These are phyloP conservation scores for Diceros bicornis DNA, from an alignment of 2,797 vertebrate genomes.

Conservation along the genomic window DNA sequence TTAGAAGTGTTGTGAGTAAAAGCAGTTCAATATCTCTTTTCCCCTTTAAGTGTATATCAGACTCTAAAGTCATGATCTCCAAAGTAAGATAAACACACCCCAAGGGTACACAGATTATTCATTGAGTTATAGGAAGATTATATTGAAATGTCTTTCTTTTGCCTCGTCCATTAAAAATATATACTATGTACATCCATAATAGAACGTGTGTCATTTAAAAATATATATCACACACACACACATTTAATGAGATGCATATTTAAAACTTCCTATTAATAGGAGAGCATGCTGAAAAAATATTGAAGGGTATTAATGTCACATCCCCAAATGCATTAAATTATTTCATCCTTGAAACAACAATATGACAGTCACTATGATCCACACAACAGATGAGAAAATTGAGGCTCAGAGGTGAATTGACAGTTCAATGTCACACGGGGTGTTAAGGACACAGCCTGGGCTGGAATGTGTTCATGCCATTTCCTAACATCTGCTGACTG, in stretches of 20 bases:
- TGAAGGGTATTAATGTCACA: neutral
- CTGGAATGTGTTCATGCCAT: neutral
- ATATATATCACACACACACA: neutral
- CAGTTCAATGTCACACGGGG: neutral
- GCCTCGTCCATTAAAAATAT: conserved; percentile 37
- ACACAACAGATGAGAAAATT: neutral
- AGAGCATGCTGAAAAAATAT: neutral
- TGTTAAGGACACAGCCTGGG: neutral
- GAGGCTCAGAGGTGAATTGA: neutral
- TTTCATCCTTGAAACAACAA: conserved; percentile 19
- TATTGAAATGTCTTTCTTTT: neutral
- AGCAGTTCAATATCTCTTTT: neutral
- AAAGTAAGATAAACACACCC: conserved; percentile 29
- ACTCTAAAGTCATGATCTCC: conserved; percentile 4
- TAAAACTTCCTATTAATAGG: conserved; percentile 4
- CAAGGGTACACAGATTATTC: neutral
- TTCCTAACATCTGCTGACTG: neutral
- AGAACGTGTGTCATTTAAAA: neutral
- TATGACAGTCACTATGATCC: neutral
- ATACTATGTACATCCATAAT: neutral
- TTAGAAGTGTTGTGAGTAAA: conserved; percentile 23
- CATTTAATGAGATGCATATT: neutral
- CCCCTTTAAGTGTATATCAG: neutral
- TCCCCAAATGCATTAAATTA: neutral
- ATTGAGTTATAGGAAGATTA: neutral